Conservation (phyloP, 1,140 invertebrate species). For the Andricus grossulariae region DNA sequence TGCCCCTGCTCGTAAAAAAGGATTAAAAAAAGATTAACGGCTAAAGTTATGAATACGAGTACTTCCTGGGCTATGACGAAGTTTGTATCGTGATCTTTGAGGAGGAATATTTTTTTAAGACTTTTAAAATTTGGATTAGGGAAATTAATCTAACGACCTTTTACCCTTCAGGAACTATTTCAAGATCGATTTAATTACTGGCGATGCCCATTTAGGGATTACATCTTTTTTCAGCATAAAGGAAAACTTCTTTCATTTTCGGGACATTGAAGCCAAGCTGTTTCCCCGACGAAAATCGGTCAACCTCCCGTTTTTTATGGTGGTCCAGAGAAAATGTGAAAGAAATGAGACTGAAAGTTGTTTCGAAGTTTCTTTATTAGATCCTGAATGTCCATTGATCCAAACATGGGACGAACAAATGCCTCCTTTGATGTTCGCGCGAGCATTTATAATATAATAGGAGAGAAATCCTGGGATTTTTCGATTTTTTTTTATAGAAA, state of each 20-base stretch:
- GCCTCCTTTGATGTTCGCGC: neutral
- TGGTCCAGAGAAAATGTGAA: neutral
- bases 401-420: constrained; percentile 53
- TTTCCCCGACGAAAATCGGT: constrained; percentile 24
- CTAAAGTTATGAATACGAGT: too few species aligned
- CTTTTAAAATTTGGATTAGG: too few species aligned
- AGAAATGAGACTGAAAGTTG: constrained; percentile 1
- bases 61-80: too few species aligned
- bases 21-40: too few species aligned
- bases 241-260: constrained; percentile 31
- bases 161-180: too few species aligned
- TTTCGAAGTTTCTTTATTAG: constrained; percentile 66
- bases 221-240: neutral
- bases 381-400: constrained; percentile 59
- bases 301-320: neutral
- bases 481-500: too few species aligned
- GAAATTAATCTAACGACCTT: too few species aligned
- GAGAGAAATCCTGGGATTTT: too few species aligned
- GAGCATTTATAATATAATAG: too few species aligned
- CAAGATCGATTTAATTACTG: neutral
- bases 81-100: too few species aligned
- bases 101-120: too few species aligned
- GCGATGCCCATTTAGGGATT: constrained; percentile 17
- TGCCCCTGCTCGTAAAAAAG: too few species aligned
- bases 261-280: constrained; percentile 3